A percentile compares a stretch with the other conserved stretches of the same genome.
Conservation (phyloP, 2,113 vertebrate species). For the Protobothrops mucrosquamatus region DNA sequence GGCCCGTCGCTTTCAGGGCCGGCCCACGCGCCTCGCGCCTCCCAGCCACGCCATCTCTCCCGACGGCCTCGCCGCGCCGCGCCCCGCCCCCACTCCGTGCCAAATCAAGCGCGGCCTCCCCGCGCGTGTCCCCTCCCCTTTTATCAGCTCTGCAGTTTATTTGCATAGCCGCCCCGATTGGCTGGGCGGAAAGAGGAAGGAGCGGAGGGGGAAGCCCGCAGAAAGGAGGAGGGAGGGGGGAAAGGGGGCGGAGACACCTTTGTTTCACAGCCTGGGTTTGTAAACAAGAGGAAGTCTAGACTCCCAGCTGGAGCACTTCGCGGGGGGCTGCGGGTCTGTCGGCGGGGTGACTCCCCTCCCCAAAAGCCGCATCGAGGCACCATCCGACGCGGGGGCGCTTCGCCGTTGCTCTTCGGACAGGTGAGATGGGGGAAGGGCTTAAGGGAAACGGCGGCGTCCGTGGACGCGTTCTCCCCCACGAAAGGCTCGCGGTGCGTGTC, state of each 20-base stretch:
- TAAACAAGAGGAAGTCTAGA: constrained; percentile 40
- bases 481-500: not conserved
- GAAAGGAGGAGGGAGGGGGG: not conserved
- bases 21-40: not conserved
- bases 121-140: not conserved
- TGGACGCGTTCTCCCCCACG: too few species aligned
- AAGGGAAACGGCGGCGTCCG: not conserved
- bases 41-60: not conserved
- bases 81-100: not conserved
- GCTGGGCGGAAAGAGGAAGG: not conserved
- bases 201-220: constrained; percentile 9
- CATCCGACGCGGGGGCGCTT: not conserved
- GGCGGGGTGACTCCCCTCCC: not conserved
- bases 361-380: not conserved
- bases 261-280: constrained; percentile 28
- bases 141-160: constrained; percentile 23
- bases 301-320: constrained; percentile 14
- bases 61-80: not conserved
- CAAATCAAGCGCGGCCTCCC: not conserved
- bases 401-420: not conserved
- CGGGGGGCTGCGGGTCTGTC: not conserved
- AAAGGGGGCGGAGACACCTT: constrained; percentile 12
- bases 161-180: constrained; percentile 12
- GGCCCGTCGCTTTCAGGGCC: not conserved
- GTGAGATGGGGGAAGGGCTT: not conserved